phyloP scores from a whole-genome alignment of 2,888 invertebrate genomes.

The Epinotia ramella region DNA sequence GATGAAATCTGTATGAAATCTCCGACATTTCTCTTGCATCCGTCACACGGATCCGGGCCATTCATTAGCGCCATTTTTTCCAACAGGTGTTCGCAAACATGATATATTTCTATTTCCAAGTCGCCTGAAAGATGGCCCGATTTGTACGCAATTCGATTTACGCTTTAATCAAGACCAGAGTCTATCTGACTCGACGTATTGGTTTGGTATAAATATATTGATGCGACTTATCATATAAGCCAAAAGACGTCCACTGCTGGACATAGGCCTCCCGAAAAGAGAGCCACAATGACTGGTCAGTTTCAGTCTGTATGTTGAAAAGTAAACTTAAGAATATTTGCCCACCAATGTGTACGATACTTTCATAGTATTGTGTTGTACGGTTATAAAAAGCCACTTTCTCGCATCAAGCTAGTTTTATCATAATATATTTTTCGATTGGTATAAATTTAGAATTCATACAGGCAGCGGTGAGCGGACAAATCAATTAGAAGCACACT shows the following conservation, averaged over 20 bases:
- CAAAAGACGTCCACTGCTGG: too few species aligned
- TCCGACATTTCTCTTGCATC: slow-evolving; percentile 36
- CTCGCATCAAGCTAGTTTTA: neutral
- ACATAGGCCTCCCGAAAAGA: too few species aligned
- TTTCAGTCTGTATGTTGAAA: too few species aligned
- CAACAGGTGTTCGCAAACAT: slow-evolving; percentile 38
- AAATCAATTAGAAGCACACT: neutral
- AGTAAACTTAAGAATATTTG: too few species aligned
- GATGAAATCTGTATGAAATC: slow-evolving; percentile 32
- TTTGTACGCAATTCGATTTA: slow-evolving; percentile 31
- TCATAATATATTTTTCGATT: neutral
- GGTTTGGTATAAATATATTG: neutral
- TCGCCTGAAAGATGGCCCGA: slow-evolving; percentile 36
- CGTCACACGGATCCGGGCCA: slow-evolving; percentile 23
- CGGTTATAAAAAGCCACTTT: neutral
- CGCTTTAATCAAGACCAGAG: slow-evolving; percentile 37
- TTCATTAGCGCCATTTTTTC: slow-evolving; percentile 44
- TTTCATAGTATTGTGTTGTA: too few species aligned
- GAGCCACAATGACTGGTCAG: too few species aligned
- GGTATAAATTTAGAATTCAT: neutral
- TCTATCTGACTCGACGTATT: neutral
- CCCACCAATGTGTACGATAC: too few species aligned
- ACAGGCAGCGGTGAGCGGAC: too few species aligned
- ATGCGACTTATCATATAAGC: too few species aligned
- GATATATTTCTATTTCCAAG: slow-evolving; percentile 35